phyloP scores from a whole-genome alignment of 2,113 vertebrate genomes.

The Sturnus vulgaris region DNA sequence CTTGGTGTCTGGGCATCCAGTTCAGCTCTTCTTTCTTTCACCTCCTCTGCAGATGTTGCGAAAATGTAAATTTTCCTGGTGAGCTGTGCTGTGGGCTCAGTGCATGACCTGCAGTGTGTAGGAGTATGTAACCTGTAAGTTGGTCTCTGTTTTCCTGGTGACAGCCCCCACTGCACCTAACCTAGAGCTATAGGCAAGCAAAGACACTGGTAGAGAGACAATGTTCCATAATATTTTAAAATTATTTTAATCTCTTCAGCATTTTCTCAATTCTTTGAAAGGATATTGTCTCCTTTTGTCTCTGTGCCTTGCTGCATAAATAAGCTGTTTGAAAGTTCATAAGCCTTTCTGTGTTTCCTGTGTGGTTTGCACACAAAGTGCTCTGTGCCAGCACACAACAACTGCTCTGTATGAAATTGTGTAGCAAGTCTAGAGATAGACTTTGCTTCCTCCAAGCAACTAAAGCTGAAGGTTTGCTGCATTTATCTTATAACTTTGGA shows the following conservation, averaged over 20 bases:
- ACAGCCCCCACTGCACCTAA: background rate
- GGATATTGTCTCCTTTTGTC: background rate
- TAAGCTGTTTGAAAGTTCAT: background rate
- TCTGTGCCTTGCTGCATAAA: background rate
- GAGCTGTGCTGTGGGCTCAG: background rate
- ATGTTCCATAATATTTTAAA: background rate
- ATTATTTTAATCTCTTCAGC: background rate
- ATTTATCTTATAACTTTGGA: background rate
- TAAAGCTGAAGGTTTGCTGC: background rate
- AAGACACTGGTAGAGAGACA: background rate
- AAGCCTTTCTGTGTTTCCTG: background rate
- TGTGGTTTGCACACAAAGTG: background rate
- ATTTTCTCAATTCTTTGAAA: background rate
- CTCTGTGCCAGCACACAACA: background rate
- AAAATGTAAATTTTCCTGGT: background rate
- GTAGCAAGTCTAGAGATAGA: background rate
- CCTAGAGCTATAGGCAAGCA: background rate
- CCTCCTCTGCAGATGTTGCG: background rate
- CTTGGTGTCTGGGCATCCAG: accelerated
- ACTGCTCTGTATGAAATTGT: background rate
- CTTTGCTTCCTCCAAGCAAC: background rate
- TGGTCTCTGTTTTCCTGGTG: background rate
- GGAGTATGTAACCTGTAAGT: background rate
- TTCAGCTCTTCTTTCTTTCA: background rate
- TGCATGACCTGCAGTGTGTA: background rate